phyloP scores from a whole-genome alignment of 1,140 invertebrate species.

The Arctopsyche grandis region DNA sequence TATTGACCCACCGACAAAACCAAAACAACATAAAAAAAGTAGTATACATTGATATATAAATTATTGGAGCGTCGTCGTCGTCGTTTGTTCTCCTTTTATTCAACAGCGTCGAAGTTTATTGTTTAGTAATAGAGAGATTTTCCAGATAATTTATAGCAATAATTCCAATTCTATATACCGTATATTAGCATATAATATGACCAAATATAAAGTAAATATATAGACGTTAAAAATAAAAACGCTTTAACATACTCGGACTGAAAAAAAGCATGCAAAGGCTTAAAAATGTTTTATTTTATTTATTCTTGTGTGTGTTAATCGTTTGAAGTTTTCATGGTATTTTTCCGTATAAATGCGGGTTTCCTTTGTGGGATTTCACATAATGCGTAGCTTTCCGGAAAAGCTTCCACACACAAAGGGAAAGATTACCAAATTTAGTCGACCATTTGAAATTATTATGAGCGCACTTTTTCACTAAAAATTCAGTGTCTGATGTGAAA shows the following conservation, averaged over 20 bases:
- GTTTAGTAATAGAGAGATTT: neutral
- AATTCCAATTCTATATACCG: too few relatives aligned
- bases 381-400: slow-evolving; percentile 23
- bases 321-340: slow-evolving; percentile 15
- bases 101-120: neutral
- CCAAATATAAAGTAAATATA: too few relatives aligned
- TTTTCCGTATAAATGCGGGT: slow-evolving; percentile 13
- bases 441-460: slow-evolving; percentile 15
- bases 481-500: neutral
- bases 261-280: too few relatives aligned
- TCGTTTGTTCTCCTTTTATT: too few relatives aligned
- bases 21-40: neutral
- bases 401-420: slow-evolving; percentile 22
- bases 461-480: neutral
- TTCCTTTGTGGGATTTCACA: slow-evolving; percentile 21
- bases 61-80: too few relatives aligned
- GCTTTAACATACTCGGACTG: too few relatives aligned
- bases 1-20: slow-evolving; percentile 1
- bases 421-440: slow-evolving; percentile 20
- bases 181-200: too few relatives aligned
- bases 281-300: neutral
- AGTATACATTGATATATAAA: too few relatives aligned
- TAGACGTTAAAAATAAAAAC: too few relatives aligned
- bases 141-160: too few relatives aligned
- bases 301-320: slow-evolving; percentile 12